Evolutionary conservation across 2,888 invertebrate species (phyloP), one percentile per base, ranked within the genome.

Genomic region (Pedicia rivosa): DNA sequence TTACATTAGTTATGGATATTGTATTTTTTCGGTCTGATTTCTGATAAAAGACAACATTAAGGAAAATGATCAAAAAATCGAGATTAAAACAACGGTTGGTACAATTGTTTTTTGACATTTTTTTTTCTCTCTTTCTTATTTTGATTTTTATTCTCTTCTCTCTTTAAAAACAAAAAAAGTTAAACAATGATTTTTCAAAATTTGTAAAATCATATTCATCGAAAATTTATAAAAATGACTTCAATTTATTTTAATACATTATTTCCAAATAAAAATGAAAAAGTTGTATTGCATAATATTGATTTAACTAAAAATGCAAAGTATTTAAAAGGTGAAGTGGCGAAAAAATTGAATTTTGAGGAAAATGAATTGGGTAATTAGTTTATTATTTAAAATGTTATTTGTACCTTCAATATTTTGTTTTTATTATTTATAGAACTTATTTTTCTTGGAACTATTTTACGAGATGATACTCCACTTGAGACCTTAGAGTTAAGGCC

Each of bases 401-500:
- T 72, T 13, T 24, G 13, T n/a, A 13, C 19, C 12, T 25, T 16
- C 31, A 14, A 39, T 19, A 15, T 5, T 22, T 16, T 15, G 10
- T 39, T 35, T 29, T 43, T 40, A 39, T 40, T 41, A 25, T 42
- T 51, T 48, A 25, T 46, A 79, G 78, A 76, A 54, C 55, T 80
- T 10, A 62, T 75, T 13, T 77, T 74, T 51, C 70, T 74, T 52
- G 81, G 81, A 5, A 59, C 66, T 40, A 57, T 72, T 24, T 54
- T 82, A 30, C 65, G 72, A 36, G 71, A 74, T 47, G 66, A 70
- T 5, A 56, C 63, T 24, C 62, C 65, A 8, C 50, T 78, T 40
- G 59, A 66, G 26, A 65, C 66, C 1, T 67, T 65, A 47, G 72
- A 73, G 5, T 44, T 70, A 2, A 63, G 63, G 45, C 58, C 62